These are phyloP conservation scores for Epistrophe grossulariae DNA, from an alignment of 2,888 invertebrate genomes.

Conservation along the genomic window DNA sequence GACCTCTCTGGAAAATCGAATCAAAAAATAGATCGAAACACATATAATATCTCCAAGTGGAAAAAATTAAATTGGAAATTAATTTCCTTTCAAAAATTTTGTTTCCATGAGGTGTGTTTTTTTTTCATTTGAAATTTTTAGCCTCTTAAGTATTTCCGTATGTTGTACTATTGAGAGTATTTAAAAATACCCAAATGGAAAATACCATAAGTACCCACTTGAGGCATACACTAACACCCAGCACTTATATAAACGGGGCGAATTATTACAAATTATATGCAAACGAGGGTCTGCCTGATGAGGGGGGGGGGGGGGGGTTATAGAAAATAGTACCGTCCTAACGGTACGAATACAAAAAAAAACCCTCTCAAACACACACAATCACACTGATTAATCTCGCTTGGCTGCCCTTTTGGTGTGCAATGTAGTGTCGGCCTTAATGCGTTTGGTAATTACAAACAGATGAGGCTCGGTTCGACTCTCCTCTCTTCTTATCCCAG, in stretches of 20 bases:
- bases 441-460: slow-evolving; percentile 76
- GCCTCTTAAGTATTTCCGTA: slow-evolving; percentile 65
- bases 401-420: slow-evolving; percentile 45
- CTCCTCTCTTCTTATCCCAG: neutral
- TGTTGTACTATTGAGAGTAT: slow-evolving; percentile 12
- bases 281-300: slow-evolving; percentile 46
- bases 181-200: slow-evolving; percentile 19
- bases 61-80: slow-evolving; percentile 54
- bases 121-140: neutral
- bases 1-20: slow-evolving; percentile 22
- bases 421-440: slow-evolving; percentile 69
- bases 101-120: neutral
- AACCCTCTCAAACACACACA: slow-evolving; percentile 13
- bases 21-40: slow-evolving; percentile 35
- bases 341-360: neutral
- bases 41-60: slow-evolving; percentile 10
- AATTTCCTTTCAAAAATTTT: slow-evolving; percentile 49
- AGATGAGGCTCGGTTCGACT: slow-evolving; percentile 63
- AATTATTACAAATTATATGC: slow-evolving; percentile 75
- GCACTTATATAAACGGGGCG: slow-evolving; percentile 37
- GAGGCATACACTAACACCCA: slow-evolving; percentile 61
- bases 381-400: slow-evolving; percentile 39
- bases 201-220: slow-evolving; percentile 53
- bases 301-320: neutral
- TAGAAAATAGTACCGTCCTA: neutral